A percentile compares a stretch with the other conserved stretches of the same genome.
These are phyloP conservation scores for Abscondita cerata DNA, from an alignment of 2,888 invertebrate genomes.

Conservation along the genomic window DNA sequence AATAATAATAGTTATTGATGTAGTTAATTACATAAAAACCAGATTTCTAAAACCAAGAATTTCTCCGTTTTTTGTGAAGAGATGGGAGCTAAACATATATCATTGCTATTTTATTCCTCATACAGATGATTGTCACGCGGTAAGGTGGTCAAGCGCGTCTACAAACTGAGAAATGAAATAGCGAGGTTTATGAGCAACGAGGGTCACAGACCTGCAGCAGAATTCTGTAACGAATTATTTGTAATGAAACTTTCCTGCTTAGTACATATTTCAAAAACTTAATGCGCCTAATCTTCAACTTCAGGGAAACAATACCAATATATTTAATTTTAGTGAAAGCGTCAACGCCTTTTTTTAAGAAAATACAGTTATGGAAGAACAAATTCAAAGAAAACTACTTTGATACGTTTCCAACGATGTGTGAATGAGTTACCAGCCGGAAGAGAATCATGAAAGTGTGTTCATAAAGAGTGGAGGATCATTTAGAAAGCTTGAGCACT, in stretches of 20 bases:
- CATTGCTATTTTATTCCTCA: no score
- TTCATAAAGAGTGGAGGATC: constrained; percentile 2
- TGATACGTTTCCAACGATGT: background rate
- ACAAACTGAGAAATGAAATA: background rate
- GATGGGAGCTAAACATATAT: no score
- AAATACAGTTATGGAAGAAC: constrained; percentile 6
- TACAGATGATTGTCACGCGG: background rate
- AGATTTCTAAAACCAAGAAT: background rate
- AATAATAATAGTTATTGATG: no score
- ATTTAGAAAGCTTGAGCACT: constrained; percentile 8
- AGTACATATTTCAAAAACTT: background rate
- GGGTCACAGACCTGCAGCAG: no score
- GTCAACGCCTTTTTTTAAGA: background rate
- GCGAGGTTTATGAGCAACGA: background rate
- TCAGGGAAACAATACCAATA: constrained; percentile 8
- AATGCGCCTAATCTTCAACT: no score
- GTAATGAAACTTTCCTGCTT: constrained; percentile 9
- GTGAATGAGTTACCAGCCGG: background rate
- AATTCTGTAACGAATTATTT: constrained; percentile 11
- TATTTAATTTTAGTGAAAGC: constrained; percentile 14
- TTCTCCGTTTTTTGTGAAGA: no score
- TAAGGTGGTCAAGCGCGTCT: background rate
- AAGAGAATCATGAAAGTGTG: constrained; percentile 6
- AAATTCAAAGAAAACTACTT: background rate
- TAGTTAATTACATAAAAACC: no score